Conservation (phyloP, 2,888 invertebrate species). For the Caenorhabditis sp. region DNA sequence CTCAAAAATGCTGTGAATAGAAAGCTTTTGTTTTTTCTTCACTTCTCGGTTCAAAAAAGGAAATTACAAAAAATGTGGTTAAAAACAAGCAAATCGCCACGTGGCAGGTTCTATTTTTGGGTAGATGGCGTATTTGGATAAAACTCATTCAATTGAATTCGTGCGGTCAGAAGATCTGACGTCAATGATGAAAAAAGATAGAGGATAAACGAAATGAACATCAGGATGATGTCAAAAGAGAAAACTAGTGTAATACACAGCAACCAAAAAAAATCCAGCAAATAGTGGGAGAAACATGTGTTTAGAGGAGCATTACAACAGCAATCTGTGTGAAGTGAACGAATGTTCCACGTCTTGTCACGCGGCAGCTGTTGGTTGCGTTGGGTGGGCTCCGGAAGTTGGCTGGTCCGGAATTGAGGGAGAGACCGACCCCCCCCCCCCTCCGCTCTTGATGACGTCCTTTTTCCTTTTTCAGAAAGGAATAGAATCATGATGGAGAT, state of each 20-base stretch:
- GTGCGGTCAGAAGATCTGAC: neutral
- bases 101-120: no score
- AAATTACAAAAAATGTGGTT: no score
- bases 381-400: conserved; percentile 16
- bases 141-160: no score
- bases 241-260: neutral
- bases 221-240: conserved; percentile 1
- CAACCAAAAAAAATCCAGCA: no score
- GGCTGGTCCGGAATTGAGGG: conserved; percentile 29
- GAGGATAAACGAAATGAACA: neutral
- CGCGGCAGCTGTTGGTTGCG: conserved; percentile 24
- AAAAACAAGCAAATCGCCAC: no score
- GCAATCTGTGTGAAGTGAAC: conserved; percentile 10
- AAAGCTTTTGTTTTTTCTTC: no score
- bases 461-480: neutral
- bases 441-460: conserved; percentile 36
- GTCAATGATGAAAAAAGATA: conserved; percentile 1
- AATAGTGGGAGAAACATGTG: conserved; percentile 10
- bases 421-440: no score
- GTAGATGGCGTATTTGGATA: no score
- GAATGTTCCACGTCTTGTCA: conserved; percentile 41
- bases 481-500: conserved; percentile 25
- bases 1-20: no score
- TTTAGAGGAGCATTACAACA: conserved; percentile 24
- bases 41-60: no score